A percentile compares a stretch with the other conserved stretches of the same genome.
These are phyloP conservation scores for Rhea americana DNA, from an alignment of 2,113 vertebrate genomes.

Conservation along the genomic window DNA sequence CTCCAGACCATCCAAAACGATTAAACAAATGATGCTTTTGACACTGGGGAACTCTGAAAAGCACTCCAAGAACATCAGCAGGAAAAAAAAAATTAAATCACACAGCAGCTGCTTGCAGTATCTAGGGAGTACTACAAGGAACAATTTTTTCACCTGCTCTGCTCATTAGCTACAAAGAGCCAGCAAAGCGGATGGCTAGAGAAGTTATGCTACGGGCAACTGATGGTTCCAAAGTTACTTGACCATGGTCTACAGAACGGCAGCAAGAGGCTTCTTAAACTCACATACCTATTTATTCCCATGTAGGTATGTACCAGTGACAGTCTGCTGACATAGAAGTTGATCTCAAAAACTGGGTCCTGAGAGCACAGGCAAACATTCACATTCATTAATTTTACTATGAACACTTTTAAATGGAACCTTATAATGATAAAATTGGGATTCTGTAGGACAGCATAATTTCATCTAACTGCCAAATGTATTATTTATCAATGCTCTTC, in stretches of 20 bases:
- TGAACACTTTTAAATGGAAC: background rate
- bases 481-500: background rate
- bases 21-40: background rate
- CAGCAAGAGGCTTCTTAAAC: background rate
- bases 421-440: background rate
- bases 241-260: background rate
- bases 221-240: background rate
- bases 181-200: background rate
- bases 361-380: background rate
- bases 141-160: background rate
- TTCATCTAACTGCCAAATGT: background rate
- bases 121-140: background rate
- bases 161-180: background rate
- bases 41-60: background rate
- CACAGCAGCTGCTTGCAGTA: background rate
- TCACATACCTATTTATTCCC: background rate
- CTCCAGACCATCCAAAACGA: background rate
- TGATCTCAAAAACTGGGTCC: background rate
- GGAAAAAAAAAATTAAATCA: background rate
- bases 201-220: background rate
- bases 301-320: rapidly evolving
- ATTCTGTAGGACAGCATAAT: background rate
- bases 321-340: background rate
- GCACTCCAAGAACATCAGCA: background rate
- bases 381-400: background rate